A percentile compares a stretch with the other conserved stretches of the same genome.
phyloP scores from a whole-genome alignment of 2,797 vertebrate genomes.

The Pipistrellus pygmaeus region DNA sequence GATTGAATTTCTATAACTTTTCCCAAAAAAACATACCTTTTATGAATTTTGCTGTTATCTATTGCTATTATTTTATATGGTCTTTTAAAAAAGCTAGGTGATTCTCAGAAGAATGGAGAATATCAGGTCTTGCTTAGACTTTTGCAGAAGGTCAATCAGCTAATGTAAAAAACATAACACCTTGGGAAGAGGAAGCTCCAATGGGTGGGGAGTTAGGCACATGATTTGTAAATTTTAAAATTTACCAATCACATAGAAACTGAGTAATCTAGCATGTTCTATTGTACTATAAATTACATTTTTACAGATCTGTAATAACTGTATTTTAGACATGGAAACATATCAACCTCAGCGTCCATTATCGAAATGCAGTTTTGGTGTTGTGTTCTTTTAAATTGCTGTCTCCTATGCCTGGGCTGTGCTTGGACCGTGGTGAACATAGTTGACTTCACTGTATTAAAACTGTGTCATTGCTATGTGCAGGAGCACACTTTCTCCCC shows the following conservation, averaged over 20 bases:
- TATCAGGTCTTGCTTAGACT: neutral
- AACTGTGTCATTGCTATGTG: too few species aligned
- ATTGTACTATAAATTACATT: neutral
- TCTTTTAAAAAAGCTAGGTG: neutral
- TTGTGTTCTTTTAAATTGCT: neutral
- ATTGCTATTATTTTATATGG: neutral
- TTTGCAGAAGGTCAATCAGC: neutral
- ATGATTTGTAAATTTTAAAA: neutral
- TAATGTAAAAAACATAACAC: neutral
- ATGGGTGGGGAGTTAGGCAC: fast-evolving
- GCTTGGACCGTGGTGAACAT: neutral
- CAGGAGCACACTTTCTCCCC: neutral
- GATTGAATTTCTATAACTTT: neutral
- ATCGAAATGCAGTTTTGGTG: neutral
- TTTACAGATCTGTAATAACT: neutral
- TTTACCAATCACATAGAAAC: neutral
- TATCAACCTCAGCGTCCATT: neutral
- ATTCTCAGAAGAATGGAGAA: neutral
- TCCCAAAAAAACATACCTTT: neutral
- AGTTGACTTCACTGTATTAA: neutral
- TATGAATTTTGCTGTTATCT: neutral
- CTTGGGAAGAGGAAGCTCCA: neutral
- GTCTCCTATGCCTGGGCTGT: neutral
- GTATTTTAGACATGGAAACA: neutral
- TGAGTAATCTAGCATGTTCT: neutral